Percentiles rank a stretch among this genome's conserved stretches.
phyloP scores from a whole-genome alignment of 2,797 vertebrate species.

The Artibeus jamaicensis region DNA sequence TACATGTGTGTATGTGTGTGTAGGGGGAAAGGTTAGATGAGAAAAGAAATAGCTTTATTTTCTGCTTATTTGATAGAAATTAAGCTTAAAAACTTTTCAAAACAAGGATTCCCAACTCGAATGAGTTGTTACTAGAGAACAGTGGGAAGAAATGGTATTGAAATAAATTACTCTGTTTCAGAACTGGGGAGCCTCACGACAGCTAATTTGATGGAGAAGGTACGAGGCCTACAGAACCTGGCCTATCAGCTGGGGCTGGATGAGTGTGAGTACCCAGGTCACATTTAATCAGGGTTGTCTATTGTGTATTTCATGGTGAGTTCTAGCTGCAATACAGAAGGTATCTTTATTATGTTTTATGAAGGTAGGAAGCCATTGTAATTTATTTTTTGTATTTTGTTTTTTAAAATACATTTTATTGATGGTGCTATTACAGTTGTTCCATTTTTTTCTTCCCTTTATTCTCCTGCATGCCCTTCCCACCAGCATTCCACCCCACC shows the following conservation, averaged over 20 bases:
- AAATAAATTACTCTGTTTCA: conserved; percentile 78
- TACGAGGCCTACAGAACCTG: conserved; percentile 97
- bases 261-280: conserved; percentile 92
- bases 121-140: not conserved
- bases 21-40: not conserved
- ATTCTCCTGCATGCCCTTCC: not conserved
- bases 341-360: conserved; percentile 26
- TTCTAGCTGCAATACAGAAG: conserved; percentile 22
- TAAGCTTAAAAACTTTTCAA: conserved; percentile 17
- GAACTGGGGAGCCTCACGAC: conserved; percentile 98
- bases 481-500: not conserved
- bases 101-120: not conserved
- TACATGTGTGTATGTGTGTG: not conserved
- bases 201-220: conserved; percentile 99
- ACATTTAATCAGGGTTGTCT: conserved; percentile 14
- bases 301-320: not conserved
- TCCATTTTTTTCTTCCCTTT: not conserved
- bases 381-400: not conserved
- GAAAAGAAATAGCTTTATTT: not conserved
- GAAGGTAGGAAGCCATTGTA: conserved; percentile 34
- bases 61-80: not conserved
- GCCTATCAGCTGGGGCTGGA: conserved; percentile 98
- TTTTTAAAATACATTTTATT: not conserved
- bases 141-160: conserved; percentile 20
- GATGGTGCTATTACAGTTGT: not conserved